phyloP scores from a whole-genome alignment of 2,113 vertebrate genomes.

The Castor canadensis region DNA sequence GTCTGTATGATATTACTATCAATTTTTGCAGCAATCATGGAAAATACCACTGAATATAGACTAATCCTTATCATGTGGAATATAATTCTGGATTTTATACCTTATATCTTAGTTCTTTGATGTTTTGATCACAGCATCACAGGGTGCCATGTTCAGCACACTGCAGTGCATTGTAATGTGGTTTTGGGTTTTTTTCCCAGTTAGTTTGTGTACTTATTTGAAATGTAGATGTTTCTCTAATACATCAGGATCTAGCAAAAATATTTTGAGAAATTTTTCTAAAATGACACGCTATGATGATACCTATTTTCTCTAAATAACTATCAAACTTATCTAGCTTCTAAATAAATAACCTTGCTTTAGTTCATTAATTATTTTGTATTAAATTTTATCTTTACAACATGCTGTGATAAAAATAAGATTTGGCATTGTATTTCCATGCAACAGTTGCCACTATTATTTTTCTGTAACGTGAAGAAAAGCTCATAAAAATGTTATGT shows the following conservation, averaged over 20 bases:
- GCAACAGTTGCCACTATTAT: background rate
- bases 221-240: background rate
- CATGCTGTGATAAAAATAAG: background rate
- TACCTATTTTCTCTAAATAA: background rate
- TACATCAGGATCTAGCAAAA: background rate
- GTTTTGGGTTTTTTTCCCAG: background rate
- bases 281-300: background rate
- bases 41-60: background rate
- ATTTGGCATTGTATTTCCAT: background rate
- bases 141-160: background rate
- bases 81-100: background rate
- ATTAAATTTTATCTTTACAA: background rate
- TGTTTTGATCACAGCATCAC: background rate
- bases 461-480: background rate
- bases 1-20: background rate
- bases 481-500: background rate
- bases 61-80: background rate
- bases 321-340: background rate
- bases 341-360: conserved; percentile 13
- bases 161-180: background rate
- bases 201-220: background rate
- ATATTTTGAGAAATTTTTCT: background rate
- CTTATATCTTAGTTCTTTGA: background rate
- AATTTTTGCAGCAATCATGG: background rate
- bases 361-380: background rate